A percentile compares a stretch with the other conserved stretches of the same genome.
Conservation (phyloP, 2,888 invertebrate species). For the Agrotis puta region DNA sequence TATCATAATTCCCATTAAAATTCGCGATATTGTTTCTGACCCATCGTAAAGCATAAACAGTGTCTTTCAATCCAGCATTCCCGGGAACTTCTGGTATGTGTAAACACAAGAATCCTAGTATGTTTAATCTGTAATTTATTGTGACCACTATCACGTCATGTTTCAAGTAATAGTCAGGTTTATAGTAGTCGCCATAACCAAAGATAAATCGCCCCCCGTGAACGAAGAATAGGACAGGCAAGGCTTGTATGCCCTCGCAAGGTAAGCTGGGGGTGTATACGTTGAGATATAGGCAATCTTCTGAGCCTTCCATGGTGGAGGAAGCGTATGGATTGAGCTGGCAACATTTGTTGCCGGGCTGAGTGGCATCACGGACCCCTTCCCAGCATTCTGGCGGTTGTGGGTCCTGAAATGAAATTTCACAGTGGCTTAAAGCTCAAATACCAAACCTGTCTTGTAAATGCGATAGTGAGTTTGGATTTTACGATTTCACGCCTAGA, state of each 20-base stretch:
- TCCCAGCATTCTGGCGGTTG: conserved; percentile 77
- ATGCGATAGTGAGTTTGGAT: no score
- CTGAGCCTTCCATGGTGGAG: conserved; percentile 87
- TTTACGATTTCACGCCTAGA: no score
- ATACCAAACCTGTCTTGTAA: no score
- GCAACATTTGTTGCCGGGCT: conserved; percentile 83
- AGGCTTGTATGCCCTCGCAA: conserved; percentile 72
- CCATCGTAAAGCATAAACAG: conserved; percentile 83
- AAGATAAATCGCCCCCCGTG: conserved; percentile 91
- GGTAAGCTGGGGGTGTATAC: conserved; percentile 92
- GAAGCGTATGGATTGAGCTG: conserved; percentile 84
- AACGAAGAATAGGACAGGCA: conserved; percentile 90
- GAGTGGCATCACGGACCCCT: conserved; percentile 81
- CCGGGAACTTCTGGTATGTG: conserved; percentile 83
- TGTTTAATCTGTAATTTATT: conserved; percentile 82
- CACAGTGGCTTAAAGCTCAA: background rate
- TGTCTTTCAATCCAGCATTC: conserved; percentile 83
- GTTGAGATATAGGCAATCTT: conserved; percentile 93
- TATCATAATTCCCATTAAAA: conserved; percentile 81
- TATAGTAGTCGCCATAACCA: conserved; percentile 89
- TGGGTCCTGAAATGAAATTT: conserved; percentile 77
- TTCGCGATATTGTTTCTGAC: conserved; percentile 78
- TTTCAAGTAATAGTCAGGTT: conserved; percentile 81
- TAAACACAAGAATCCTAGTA: conserved; percentile 83
- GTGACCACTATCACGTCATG: conserved; percentile 83